Evolutionary conservation across 2,797 vertebrate genomes (phyloP).

Genomic region (Gadopsis marmoratus): DNA sequence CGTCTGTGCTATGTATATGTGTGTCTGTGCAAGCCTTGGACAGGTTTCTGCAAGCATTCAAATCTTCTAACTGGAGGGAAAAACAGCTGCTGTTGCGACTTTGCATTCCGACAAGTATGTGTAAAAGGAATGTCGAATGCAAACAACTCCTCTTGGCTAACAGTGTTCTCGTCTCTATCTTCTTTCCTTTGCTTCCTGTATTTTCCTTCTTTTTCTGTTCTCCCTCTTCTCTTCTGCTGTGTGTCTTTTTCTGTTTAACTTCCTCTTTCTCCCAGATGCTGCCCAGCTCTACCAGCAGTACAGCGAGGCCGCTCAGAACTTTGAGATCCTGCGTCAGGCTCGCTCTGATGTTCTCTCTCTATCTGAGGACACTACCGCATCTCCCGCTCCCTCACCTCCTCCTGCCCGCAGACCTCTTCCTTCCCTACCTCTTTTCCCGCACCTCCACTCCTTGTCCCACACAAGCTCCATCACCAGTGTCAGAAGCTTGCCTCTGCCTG

Average conservation of each 20-base stretch:
- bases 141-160: slow-evolving; percentile 57
- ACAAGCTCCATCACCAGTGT: slow-evolving; percentile 55
- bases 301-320: slow-evolving; percentile 91
- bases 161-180: slow-evolving; percentile 28
- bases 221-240: slow-evolving; percentile 4
- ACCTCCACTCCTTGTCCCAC: slow-evolving; percentile 65
- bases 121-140: slow-evolving; percentile 67
- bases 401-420: slow-evolving; percentile 80
- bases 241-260: not conserved
- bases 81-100: slow-evolving; percentile 65
- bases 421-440: slow-evolving; percentile 68
- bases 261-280: slow-evolving; percentile 68
- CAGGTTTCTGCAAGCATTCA: slow-evolving; percentile 80
- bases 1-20: slow-evolving; percentile 17
- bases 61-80: slow-evolving; percentile 45
- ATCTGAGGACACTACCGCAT: slow-evolving; percentile 70
- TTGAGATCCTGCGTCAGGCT: slow-evolving; percentile 94
- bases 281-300: slow-evolving; percentile 90
- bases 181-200: slow-evolving; percentile 39
- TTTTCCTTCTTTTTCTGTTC: not conserved
- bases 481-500: slow-evolving; percentile 67
- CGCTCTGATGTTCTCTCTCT: slow-evolving; percentile 80
- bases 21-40: slow-evolving; percentile 59
- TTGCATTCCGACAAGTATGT: slow-evolving; percentile 69
- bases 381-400: slow-evolving; percentile 71